A percentile compares a stretch with the other conserved stretches of the same genome.
These are phyloP conservation scores for Drosophila varians DNA, from an alignment of 1,140 invertebrate species.

Conservation along the genomic window DNA sequence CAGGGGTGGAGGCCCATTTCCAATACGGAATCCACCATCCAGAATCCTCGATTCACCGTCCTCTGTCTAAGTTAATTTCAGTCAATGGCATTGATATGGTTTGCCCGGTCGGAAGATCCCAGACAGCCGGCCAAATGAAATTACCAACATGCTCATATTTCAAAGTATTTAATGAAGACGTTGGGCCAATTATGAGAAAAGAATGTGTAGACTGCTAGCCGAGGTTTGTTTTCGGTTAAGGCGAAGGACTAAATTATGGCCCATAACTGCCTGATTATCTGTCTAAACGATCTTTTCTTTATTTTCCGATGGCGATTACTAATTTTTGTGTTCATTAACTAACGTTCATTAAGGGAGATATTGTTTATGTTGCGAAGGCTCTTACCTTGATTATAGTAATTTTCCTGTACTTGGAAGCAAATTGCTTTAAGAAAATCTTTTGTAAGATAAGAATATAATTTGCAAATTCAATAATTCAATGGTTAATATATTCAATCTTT, in stretches of 20 bases:
- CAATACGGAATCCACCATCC: conserved; percentile 3
- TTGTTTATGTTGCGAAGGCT: not conserved
- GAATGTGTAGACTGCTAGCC: conserved; percentile 5
- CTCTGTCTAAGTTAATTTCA: conserved; percentile 49
- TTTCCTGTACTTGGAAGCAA: not conserved
- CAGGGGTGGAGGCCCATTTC: conserved; percentile 15
- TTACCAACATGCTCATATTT: conserved; percentile 42
- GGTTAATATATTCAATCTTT: not conserved
- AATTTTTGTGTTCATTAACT: conserved; percentile 3
- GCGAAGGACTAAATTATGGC: conserved; percentile 3
- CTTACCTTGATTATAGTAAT: not conserved
- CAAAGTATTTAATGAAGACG: conserved; percentile 52
- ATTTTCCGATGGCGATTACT: not conserved
- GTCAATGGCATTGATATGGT: conserved; percentile 58
- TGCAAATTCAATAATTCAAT: not conserved
- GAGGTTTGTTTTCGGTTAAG: conserved; percentile 11
- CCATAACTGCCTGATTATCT: conserved; percentile 10
- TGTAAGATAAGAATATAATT: too few relatives aligned
- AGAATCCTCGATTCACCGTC: not conserved
- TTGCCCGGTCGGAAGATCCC: conserved; percentile 20
- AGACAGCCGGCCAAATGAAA: conserved; percentile 23
- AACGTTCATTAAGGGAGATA: not conserved
- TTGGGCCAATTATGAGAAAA: conserved; percentile 13
- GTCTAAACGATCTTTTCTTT: conserved; percentile 6
- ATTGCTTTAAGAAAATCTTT: too few relatives aligned